Evolutionary conservation across 2,888 invertebrate genomes (phyloP).

Genomic region (Ectemnius continuus): DNA sequence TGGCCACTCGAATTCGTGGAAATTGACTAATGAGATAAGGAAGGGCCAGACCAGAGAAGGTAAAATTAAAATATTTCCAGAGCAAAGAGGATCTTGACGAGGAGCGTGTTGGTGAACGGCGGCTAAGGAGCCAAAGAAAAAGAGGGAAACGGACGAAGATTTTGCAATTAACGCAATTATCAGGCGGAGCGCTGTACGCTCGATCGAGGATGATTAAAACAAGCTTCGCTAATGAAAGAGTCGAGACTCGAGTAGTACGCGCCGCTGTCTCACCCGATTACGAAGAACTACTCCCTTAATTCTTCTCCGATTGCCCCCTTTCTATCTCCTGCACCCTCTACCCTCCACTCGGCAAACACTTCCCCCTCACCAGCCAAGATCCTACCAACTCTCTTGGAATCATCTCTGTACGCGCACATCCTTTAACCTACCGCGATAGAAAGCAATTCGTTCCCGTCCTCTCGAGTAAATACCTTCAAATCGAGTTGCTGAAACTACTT

Average conservation of each 20-base stretch:
- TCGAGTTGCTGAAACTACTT: too few relatives aligned
- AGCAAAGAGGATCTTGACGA: neutral
- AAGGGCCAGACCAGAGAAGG: conserved; percentile 9
- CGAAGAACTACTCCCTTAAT: conserved; percentile 41
- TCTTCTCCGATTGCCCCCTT: conserved; percentile 40
- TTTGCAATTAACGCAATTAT: conserved; percentile 68
- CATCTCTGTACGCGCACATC: too few relatives aligned
- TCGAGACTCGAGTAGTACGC: conserved; percentile 17
- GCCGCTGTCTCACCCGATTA: conserved; percentile 30
- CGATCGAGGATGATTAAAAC: conserved; percentile 70
- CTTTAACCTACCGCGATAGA: too few relatives aligned
- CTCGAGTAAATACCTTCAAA: too few relatives aligned
- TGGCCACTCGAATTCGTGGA: neutral
- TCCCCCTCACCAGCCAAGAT: neutral
- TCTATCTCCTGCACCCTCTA: conserved; percentile 25
- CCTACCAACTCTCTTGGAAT: neutral
- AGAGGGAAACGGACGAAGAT: conserved; percentile 27
- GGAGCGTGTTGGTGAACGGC: neutral
- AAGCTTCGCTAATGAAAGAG: conserved; percentile 67
- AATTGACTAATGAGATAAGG: conserved; percentile 4
- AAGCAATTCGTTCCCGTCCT: too few relatives aligned
- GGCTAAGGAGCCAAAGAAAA: neutral
- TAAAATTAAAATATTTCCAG: neutral
- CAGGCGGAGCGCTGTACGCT: conserved; percentile 50
- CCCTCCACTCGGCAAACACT: conserved; percentile 1